These are phyloP conservation scores for Schizothorax lantsangensis DNA, from an alignment of 2,797 vertebrate genomes.

Conservation along the genomic window DNA sequence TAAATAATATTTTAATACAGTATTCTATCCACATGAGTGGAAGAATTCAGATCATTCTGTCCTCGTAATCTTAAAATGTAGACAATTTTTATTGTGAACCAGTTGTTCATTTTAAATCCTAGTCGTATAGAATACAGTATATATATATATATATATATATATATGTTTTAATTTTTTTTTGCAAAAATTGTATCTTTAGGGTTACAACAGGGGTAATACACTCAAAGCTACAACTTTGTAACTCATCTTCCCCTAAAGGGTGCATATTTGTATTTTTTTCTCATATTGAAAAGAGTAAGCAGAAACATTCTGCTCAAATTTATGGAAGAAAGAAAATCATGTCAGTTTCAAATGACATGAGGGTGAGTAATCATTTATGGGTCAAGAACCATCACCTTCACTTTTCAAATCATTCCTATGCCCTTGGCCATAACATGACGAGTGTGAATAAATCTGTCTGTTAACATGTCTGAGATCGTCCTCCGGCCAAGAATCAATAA, in stretches of 20 bases:
- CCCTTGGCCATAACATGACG: not conserved
- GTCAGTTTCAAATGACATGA: not conserved
- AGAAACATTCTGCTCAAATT: not conserved
- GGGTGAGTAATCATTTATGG: not conserved
- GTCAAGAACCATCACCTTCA: not conserved
- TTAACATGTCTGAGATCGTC: constrained; percentile 28
- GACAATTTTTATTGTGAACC: not conserved
- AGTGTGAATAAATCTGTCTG: constrained; percentile 25
- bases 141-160: too few species aligned
- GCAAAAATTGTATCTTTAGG: not conserved
- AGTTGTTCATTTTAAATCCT: not conserved
- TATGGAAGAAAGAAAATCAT: not conserved
- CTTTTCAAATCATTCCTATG: not conserved
- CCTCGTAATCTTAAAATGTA: too few species aligned
- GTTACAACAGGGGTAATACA: not conserved
- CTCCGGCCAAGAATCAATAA: constrained; percentile 37
- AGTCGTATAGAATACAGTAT: not conserved
- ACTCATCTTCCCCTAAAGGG: not conserved
- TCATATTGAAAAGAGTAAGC: not conserved
- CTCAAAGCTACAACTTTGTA: not conserved
- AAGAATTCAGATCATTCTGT: not conserved
- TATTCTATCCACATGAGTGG: not conserved
- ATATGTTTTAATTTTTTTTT: too few species aligned
- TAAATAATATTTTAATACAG: not conserved
- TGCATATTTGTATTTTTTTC: not conserved